These are phyloP conservation scores for Carettochelys insculpta DNA, from an alignment of 2,113 vertebrate genomes.

Conservation along the genomic window DNA sequence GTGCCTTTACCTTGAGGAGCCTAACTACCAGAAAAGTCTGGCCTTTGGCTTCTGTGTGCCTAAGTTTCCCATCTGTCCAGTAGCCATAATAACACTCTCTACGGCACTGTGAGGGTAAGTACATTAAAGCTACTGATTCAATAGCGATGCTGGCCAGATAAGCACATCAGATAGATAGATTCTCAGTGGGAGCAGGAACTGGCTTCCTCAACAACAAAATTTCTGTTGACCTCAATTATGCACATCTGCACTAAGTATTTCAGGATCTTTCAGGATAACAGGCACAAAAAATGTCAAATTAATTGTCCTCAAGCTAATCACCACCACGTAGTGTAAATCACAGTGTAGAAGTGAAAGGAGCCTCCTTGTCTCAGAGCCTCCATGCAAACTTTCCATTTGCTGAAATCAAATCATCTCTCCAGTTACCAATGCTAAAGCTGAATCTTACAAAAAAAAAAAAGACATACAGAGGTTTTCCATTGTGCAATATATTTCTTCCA, in stretches of 20 bases:
- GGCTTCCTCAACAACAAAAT: too few species aligned
- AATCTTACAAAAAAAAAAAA: background rate
- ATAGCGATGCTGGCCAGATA: background rate
- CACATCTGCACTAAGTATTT: background rate
- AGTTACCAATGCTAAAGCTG: background rate
- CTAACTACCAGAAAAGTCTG: too few species aligned
- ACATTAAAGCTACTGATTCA: background rate
- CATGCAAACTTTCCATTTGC: background rate
- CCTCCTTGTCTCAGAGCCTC: background rate
- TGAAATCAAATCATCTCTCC: background rate
- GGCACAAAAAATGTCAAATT: background rate
- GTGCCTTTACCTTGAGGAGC: too few species aligned
- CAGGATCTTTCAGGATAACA: background rate
- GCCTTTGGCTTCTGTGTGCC: background rate
- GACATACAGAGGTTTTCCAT: background rate
- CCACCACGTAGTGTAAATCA: background rate
- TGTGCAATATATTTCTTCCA: conserved; percentile 32
- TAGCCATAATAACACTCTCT: background rate
- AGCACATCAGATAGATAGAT: background rate
- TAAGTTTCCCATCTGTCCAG: background rate
- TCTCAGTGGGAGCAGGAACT: too few species aligned
- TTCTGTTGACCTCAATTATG: background rate
- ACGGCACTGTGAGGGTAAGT: background rate
- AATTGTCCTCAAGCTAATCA: background rate
- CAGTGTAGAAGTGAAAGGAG: background rate